phyloP scores from a whole-genome alignment of 2,888 invertebrate genomes.

The Ichneumoninae sp. region DNA sequence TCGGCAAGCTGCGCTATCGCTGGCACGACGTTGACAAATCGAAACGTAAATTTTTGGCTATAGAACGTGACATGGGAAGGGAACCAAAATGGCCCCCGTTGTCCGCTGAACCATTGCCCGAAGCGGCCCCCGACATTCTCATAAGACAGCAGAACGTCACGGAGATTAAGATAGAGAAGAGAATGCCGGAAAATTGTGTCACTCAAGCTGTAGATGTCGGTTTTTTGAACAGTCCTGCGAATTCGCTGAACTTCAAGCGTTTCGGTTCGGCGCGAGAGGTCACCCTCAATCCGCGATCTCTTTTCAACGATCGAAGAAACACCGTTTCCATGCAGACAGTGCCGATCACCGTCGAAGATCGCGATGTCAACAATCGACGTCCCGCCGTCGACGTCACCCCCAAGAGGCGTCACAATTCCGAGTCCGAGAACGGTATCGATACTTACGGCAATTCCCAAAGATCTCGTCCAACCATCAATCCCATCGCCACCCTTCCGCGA shows the following conservation, averaged over 20 bases:
- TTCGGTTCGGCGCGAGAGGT: constrained; percentile 82
- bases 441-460: constrained; percentile 70
- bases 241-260: constrained; percentile 73
- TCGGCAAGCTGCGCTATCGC: constrained; percentile 86
- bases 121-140: constrained; percentile 78
- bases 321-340: constrained; percentile 82
- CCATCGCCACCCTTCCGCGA: constrained; percentile 81
- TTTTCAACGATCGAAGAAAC: constrained; percentile 80
- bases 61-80: constrained; percentile 86
- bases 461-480: constrained; percentile 76
- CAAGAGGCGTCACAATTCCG: constrained; percentile 81
- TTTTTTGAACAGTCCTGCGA: constrained; percentile 66
- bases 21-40: constrained; percentile 86
- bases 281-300: constrained; percentile 79
- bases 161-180: constrained; percentile 81
- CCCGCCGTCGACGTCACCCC: constrained; percentile 64
- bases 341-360: constrained; percentile 76
- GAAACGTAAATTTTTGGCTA: constrained; percentile 87
- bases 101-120: constrained; percentile 80
- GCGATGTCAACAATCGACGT: constrained; percentile 58
- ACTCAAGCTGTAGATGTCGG: constrained; percentile 55
- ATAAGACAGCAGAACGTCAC: constrained; percentile 80
- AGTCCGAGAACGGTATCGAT: constrained; percentile 80
- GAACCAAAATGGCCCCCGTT: constrained; percentile 89
- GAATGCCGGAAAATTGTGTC: constrained; percentile 71